phyloP scores from a whole-genome alignment of 2,113 vertebrate genomes.

The Toxotes jaculatrix region DNA sequence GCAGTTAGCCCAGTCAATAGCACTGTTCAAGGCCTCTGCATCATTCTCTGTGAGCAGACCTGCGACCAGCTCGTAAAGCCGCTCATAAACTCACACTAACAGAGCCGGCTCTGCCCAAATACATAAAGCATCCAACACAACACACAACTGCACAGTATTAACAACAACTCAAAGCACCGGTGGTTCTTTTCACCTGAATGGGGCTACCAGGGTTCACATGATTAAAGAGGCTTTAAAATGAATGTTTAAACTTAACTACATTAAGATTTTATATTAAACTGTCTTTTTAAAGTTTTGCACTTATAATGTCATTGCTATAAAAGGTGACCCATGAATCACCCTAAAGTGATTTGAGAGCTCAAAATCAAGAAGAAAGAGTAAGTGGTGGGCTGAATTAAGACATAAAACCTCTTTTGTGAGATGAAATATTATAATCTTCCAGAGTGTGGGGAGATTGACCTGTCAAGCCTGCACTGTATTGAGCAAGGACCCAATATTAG shows the following conservation, averaged over 20 bases:
- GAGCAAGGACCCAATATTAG: conserved; percentile 57
- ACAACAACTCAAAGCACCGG: conserved; percentile 25
- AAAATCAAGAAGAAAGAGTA: conserved; percentile 34
- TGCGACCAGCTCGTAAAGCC: conserved; percentile 75
- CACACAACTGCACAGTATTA: conserved; percentile 24
- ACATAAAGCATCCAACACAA: conserved; percentile 57
- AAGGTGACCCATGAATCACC: conserved; percentile 58
- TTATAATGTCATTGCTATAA: conserved; percentile 28
- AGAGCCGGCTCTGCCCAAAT: conserved; percentile 52
- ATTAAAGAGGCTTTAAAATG: conserved; percentile 47
- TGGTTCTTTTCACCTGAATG: conserved; percentile 34
- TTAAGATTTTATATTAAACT: conserved; percentile 45
- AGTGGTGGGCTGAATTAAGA: conserved; percentile 46
- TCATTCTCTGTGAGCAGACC: conserved; percentile 71
- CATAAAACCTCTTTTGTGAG: conserved; percentile 63
- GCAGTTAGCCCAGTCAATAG: conserved; percentile 75
- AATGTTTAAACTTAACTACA: conserved; percentile 26
- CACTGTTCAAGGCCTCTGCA: conserved; percentile 74
- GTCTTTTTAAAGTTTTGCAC: conserved; percentile 47
- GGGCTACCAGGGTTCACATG: background rate
- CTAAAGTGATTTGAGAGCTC: conserved; percentile 29
- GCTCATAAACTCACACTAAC: conserved; percentile 74
- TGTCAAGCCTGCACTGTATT: conserved; percentile 45
- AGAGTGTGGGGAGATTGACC: conserved; percentile 60
- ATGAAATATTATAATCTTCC: conserved; percentile 68